Conservation (phyloP, 53 echinoderm and acorn worm species). For the Astropecten irregularis region DNA sequence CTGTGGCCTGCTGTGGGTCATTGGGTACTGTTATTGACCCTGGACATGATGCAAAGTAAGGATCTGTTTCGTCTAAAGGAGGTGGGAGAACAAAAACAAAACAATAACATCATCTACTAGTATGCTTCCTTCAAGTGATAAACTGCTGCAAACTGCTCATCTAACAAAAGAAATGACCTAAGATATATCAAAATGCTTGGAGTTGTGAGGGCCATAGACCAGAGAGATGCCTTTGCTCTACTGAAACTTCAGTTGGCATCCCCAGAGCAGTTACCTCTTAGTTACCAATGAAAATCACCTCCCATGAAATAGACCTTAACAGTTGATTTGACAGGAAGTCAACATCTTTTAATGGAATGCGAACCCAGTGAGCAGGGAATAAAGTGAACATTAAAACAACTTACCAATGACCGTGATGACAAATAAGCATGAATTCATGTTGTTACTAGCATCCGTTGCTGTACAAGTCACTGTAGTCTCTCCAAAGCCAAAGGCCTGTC, state of each 20-base stretch:
- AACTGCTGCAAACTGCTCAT: no score
- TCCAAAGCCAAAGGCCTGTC: background rate
- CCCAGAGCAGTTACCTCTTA: background rate
- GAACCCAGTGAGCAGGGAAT: background rate
- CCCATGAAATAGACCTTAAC: no score
- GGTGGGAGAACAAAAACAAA: background rate
- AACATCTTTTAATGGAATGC: no score
- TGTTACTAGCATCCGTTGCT: slow-evolving; percentile 19
- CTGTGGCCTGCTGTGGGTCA: slow-evolving; percentile 4
- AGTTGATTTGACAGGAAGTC: no score
- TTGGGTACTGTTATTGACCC: background rate
- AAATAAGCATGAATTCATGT: slow-evolving; percentile 16
- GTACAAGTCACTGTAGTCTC: slow-evolving; percentile 12
- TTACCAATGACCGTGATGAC: slow-evolving; percentile 22
- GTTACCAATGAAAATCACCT: background rate
- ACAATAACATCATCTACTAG: background rate
- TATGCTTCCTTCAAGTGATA: background rate
- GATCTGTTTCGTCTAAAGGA: background rate
- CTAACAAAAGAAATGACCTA: background rate
- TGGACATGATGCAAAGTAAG: background rate
- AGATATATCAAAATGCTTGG: background rate
- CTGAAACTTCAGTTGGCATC: background rate
- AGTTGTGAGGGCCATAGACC: background rate
- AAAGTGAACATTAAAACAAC: background rate
- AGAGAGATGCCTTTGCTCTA: background rate